Conservation (phyloP, 2,113 vertebrate genomes). For the Chionomys nivalis region DNA sequence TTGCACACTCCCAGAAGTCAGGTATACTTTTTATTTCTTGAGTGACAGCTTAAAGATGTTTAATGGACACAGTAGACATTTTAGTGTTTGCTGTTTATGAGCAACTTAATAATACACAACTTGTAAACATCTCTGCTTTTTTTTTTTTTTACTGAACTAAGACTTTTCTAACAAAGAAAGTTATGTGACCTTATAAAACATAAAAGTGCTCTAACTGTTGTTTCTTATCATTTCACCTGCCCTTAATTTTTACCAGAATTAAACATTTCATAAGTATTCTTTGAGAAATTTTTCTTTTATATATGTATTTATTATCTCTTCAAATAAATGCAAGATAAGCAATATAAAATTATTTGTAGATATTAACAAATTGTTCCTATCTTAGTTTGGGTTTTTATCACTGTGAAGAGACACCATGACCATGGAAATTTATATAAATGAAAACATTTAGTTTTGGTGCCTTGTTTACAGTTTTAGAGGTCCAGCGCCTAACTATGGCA, state of each 20-base stretch:
- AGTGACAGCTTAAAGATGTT: not conserved
- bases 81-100: conserved; percentile 45
- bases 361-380: not conserved
- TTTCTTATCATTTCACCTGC: not conserved
- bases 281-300: not conserved
- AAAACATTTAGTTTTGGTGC: not conserved
- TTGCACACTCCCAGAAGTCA: not conserved
- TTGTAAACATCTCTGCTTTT: conserved; percentile 6
- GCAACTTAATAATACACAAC: not conserved
- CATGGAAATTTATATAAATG: not conserved
- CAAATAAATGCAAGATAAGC: not conserved
- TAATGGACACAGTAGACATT: not conserved
- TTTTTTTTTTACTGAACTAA: conserved; percentile 19
- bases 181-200: conserved; percentile 18
- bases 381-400: not conserved
- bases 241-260: conserved; percentile 10
- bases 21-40: conserved; percentile 3
- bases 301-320: not conserved
- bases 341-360: not conserved
- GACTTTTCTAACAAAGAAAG: conserved; percentile 9
- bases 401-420: not conserved
- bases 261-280: not conserved
- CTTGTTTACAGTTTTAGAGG: not conserved
- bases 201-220: not conserved
- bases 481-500: not conserved